These are phyloP conservation scores for Hippasteria phrygiana DNA, from an alignment of 53 echinoderm and acorn worm genomes.

Conservation along the genomic window DNA sequence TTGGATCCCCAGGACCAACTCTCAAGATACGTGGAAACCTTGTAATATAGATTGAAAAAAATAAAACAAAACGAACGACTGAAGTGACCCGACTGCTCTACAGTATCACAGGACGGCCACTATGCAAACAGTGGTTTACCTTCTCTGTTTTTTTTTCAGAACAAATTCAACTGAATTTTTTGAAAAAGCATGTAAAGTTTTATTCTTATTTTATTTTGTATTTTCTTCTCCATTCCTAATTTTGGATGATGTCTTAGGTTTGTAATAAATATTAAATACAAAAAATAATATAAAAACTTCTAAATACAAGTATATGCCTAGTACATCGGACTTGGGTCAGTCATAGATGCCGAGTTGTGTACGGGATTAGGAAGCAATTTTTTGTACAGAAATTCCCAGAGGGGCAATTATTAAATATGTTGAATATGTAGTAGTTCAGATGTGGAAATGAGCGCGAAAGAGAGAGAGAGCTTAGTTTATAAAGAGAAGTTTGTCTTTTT, in stretches of 20 bases:
- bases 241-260: slow-evolving; percentile 76
- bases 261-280: slow-evolving; percentile 72
- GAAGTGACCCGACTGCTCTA: slow-evolving; percentile 33
- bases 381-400: slow-evolving; percentile 71
- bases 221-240: slow-evolving; percentile 95
- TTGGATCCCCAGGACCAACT: slow-evolving; percentile 99
- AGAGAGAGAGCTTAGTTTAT: slow-evolving; percentile 71
- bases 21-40: slow-evolving; percentile 89
- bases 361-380: slow-evolving; percentile 32
- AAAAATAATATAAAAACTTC: slow-evolving; percentile 68
- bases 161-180: slow-evolving; percentile 79
- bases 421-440: slow-evolving; percentile 62
- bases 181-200: slow-evolving; percentile 85
- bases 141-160: slow-evolving; percentile 64
- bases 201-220: slow-evolving; percentile 98
- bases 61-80: not conserved
- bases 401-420: slow-evolving; percentile 70
- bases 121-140: slow-evolving; percentile 56
- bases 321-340: slow-evolving; percentile 52
- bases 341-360: slow-evolving; percentile 51
- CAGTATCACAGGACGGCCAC: slow-evolving; percentile 47
- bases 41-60: slow-evolving; percentile 66
- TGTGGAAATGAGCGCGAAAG: slow-evolving; percentile 15
- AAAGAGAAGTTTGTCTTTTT: slow-evolving; percentile 57
- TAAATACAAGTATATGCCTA: slow-evolving; percentile 59